Evolutionary conservation across 2,113 vertebrate genomes (phyloP), one percentile per base, ranked within the genome.

Genomic region (Cebus imitator): DNA sequence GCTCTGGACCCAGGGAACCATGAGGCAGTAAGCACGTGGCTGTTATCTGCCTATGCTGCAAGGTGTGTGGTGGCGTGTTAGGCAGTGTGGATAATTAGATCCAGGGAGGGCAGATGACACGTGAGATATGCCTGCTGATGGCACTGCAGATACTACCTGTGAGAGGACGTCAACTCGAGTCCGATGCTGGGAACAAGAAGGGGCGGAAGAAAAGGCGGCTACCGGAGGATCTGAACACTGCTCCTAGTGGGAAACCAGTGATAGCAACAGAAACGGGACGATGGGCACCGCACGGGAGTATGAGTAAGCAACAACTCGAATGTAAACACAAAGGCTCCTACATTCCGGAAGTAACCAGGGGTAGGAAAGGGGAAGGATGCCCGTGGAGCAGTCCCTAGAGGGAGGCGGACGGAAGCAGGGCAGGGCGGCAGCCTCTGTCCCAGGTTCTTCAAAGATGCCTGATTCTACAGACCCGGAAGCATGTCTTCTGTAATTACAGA

Each of bases 181-280:
- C 48, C 0, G 5, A 11, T 0, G 23, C 25, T 32, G 43, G 27
- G 68, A 57, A 48, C 23, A 7, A 0, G 18, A 23, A 8, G 6
- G 8, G 11, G 14, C 7, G 72, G 45, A 30, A 1, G 16, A 27
- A 27, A 2, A 3, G 35, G 57, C 0, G 3, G 86, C 45, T 3
- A 1, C 7, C 0, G 11, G 78, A 68, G 23, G 1, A 55, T 0
- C 30, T 11, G 5, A 2, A 23, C 23, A 2, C 4, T 1, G n/a
- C 52, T 18, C 70, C 23, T 14, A 37, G 76, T 1, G 48, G 20
- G 61, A 30, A 27, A 45, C 84, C 1, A 8, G 20, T 6, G 78
- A 45, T 14, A 6, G 2, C 8, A 3, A 25, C 16, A 37, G 35
- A 12, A 45, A 9, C 18, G 37, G 20, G 61, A 9, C 30, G 1